A percentile compares a stretch with the other conserved stretches of the same genome.
phyloP scores from a whole-genome alignment of 2,797 vertebrate species.

The Diplodus puntazzo region DNA sequence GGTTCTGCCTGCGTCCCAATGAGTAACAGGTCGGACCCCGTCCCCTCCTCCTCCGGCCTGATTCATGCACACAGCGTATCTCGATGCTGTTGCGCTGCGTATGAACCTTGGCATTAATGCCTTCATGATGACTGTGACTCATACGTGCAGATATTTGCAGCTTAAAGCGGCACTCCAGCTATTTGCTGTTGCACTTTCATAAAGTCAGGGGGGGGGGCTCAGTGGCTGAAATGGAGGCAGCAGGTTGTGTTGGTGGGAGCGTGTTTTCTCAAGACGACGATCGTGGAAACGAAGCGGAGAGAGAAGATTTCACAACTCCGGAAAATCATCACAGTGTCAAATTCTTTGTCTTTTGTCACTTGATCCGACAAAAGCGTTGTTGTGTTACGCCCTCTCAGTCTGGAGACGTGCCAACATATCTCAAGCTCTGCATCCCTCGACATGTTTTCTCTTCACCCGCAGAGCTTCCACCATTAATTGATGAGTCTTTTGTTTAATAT shows the following conservation, averaged over 20 bases:
- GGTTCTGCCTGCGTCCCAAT: constrained; percentile 17
- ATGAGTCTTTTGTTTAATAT: too few relatives aligned
- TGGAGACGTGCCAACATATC: not conserved
- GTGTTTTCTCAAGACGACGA: not conserved
- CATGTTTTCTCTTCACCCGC: too few relatives aligned
- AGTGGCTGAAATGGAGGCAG: not conserved
- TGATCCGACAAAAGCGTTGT: not conserved
- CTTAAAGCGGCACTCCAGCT: not conserved
- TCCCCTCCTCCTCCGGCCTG: not conserved
- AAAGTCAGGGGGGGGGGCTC: not conserved
- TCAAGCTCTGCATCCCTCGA: not conserved
- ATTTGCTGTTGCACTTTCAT: not conserved
- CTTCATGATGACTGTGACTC: constrained; percentile 24
- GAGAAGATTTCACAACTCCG: not conserved
- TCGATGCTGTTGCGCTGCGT: not conserved
- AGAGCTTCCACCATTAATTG: too few relatives aligned
- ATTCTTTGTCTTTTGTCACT: not conserved
- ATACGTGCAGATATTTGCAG: not conserved
- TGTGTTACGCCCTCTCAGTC: too few relatives aligned
- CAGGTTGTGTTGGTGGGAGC: not conserved
- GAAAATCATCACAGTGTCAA: not conserved
- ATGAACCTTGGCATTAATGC: constrained; percentile 56
- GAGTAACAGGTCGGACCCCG: constrained; percentile 9
- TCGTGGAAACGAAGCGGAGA: too few relatives aligned
- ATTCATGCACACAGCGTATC: constrained; percentile 12